Base-by-base conservation (phyloP, 2,797 vertebrate genomes). In the Alfaro cultratus region DNA sequence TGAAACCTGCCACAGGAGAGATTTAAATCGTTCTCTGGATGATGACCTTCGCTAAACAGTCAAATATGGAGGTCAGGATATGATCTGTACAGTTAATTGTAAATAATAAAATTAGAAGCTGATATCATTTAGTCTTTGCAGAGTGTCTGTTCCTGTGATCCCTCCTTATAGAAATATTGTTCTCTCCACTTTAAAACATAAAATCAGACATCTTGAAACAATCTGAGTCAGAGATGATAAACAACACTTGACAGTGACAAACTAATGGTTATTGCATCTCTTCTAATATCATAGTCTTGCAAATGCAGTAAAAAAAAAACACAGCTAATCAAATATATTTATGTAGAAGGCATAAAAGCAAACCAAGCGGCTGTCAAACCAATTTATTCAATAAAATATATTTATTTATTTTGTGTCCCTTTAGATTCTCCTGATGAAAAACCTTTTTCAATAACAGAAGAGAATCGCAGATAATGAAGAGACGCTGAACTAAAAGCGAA, bases 401-500 rank as follows among this genome's bases (percentile, higher is more conserved):
- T 18, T 34, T 34, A 41, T 41, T 70, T 26, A 43, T 70, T 70
- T 70, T n/a, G 23, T 70, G 67, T 70, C 39, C 23, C 23, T 15
- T 15, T 6, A 26, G 23, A 70, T 43, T 41, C 21, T 41, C n/a
- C 8, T 85, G 46, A 83, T 70, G 47, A 86, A 53, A 86, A 55
- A 71, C 51, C 21, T 23, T 76, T 46, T 82, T 60, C 53, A 39
- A 49, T 80, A 71, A 80, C 80, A 64, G 31, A 41, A 7, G n/a
- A 80, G 7, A 15, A n/a, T 51, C 60, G 41, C 64, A 45, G 31
- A 68, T 79, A 68, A 80, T 79, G 71, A 77, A 55, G 45, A 55
- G 45, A 64, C 21, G 67, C 46, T 53, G 26, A 18, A 84, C 43
- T 31, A 13, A 78, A 84, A 79, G 80, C 68, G 47, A 53, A 78